Conservation (phyloP, 2,113 vertebrate species). For the Nematolebias whitei region DNA sequence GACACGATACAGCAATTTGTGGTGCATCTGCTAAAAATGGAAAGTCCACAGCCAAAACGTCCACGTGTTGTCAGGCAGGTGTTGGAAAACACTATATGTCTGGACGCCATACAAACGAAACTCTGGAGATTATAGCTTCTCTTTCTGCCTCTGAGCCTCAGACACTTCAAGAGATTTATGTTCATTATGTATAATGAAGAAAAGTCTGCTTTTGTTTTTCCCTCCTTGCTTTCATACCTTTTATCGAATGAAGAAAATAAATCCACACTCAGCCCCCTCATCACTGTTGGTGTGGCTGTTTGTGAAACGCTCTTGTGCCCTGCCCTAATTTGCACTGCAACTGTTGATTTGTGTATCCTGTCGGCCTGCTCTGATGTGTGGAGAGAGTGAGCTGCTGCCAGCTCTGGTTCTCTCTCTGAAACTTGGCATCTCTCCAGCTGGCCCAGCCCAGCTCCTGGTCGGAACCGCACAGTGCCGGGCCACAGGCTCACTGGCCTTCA, state of each 20-base stretch:
- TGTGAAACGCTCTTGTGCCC: constrained; percentile 44
- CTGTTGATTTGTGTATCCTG: constrained; percentile 71
- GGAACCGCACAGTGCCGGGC: constrained; percentile 20
- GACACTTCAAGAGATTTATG: constrained; percentile 8
- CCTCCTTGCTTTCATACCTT: constrained; percentile 18
- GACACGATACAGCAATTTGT: constrained; percentile 69
- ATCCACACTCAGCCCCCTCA: constrained; percentile 22
- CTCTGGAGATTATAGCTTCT: constrained; percentile 53
- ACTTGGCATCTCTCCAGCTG: constrained; percentile 32
- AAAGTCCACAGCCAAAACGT: constrained; percentile 57
- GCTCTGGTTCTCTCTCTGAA: constrained; percentile 22
- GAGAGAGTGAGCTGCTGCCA: constrained; percentile 36
- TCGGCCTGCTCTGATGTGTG: constrained; percentile 67
- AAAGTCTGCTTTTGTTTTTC: constrained; percentile 7
- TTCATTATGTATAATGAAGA: constrained; percentile 22
- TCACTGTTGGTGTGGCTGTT: constrained; percentile 61
- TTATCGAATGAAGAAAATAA: constrained; percentile 26
- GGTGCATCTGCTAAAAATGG: constrained; percentile 68
- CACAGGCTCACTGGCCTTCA: constrained; percentile 28
- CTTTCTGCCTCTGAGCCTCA: not conserved
- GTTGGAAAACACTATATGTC: constrained; percentile 44
- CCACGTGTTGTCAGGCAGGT: constrained; percentile 65
- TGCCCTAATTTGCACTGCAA: constrained; percentile 53
- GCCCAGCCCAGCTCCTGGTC: constrained; percentile 10
- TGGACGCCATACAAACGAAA: constrained; percentile 36